These are phyloP conservation scores for Hippocampus mohnikei DNA, from an alignment of 2,113 vertebrate species.

Conservation along the genomic window DNA sequence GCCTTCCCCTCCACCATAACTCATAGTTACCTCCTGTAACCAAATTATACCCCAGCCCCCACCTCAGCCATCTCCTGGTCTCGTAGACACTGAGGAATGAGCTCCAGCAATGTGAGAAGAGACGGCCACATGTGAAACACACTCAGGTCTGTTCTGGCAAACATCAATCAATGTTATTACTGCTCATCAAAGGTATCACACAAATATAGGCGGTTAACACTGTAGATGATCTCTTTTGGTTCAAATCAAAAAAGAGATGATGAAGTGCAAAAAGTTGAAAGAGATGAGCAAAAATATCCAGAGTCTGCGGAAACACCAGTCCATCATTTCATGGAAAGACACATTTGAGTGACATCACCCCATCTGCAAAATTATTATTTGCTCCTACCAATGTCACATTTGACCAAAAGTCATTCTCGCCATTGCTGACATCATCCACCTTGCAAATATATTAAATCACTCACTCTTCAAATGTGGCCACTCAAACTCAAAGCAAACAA, in stretches of 20 bases:
- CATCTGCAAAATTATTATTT: background rate
- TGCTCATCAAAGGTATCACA: background rate
- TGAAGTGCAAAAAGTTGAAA: background rate
- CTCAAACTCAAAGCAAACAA: background rate
- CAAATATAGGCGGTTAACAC: background rate
- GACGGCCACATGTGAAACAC: constrained; percentile 8
- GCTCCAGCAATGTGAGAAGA: constrained; percentile 38
- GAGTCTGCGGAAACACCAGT: background rate
- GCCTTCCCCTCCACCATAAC: constrained; percentile 64
- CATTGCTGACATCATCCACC: background rate
- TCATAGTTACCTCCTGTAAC: constrained; percentile 79
- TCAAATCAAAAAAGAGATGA: background rate
- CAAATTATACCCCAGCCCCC: constrained; percentile 67
- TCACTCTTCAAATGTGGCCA: background rate
- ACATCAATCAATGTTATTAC: background rate
- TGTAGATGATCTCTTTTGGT: background rate
- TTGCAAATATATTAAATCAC: background rate
- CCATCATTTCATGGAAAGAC: background rate
- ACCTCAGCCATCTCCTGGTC: constrained; percentile 39
- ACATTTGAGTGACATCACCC: background rate
- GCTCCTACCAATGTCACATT: background rate
- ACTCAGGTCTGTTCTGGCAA: constrained; percentile 11
- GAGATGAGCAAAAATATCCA: background rate
- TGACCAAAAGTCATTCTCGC: background rate
- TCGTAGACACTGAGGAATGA: constrained; percentile 56